Conservation (phyloP, 1,140 invertebrate species). For the Diplogasteroides magnus region DNA sequence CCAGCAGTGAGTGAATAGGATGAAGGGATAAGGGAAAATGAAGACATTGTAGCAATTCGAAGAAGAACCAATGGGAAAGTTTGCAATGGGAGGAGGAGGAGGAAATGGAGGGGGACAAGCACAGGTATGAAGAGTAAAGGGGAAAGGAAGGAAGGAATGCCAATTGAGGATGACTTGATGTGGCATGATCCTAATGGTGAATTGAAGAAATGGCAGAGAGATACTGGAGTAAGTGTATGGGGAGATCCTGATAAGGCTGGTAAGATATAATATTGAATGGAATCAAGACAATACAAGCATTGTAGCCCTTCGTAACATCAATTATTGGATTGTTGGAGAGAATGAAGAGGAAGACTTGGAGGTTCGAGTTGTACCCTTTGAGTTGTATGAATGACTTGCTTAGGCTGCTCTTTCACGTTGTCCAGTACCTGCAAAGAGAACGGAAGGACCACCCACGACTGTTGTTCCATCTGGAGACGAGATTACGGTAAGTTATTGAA, state of each 20-base stretch:
- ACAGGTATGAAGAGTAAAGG: background rate
- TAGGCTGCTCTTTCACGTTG: constrained; percentile 9
- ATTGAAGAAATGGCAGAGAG: constrained; percentile 31
- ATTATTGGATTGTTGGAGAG: constrained; percentile 19
- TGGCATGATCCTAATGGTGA: constrained; percentile 31
- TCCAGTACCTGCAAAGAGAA: constrained; percentile 23
- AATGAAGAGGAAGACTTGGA: constrained; percentile 26
- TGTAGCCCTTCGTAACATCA: constrained; percentile 12
- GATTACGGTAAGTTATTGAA: background rate
- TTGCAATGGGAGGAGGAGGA: background rate
- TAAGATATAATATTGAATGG: background rate
- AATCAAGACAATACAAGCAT: background rate
- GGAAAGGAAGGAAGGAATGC: background rate
- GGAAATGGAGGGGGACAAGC: background rate
- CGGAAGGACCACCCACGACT: background rate
- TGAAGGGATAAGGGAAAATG: too few relatives aligned
- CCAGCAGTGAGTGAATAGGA: too few relatives aligned
- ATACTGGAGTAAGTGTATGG: constrained; percentile 23
- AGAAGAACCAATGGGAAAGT: too few relatives aligned
- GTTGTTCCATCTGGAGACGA: background rate
- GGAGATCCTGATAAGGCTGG: constrained; percentile 27
- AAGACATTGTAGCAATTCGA: background rate
- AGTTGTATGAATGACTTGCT: too few relatives aligned
- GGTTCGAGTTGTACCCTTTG: too few relatives aligned
- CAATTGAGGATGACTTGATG: constrained; percentile 16